phyloP scores from a whole-genome alignment of 2,888 invertebrate genomes.

The Axea sp. region DNA sequence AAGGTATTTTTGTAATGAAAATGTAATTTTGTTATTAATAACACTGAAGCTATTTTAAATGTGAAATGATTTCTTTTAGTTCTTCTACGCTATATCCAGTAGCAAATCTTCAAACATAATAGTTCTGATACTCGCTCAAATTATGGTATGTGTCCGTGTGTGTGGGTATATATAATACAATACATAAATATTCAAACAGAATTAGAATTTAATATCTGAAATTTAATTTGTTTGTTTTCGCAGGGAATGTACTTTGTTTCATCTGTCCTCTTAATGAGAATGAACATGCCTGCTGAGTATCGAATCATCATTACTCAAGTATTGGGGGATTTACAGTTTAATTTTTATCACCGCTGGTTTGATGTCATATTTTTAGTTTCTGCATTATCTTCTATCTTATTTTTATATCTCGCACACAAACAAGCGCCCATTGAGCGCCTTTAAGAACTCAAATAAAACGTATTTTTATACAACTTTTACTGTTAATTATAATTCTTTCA shows the following conservation, averaged over 20 bases:
- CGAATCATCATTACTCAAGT: conserved; percentile 95
- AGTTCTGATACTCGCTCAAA: conserved; percentile 96
- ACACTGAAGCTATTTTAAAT: too few species aligned
- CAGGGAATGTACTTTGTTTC: conserved; percentile 99
- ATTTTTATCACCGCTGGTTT: conserved; percentile 99
- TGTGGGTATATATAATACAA: too few species aligned
- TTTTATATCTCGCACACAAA: conserved; percentile 97
- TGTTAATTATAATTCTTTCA: too few species aligned
- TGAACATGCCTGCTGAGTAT: conserved; percentile 99
- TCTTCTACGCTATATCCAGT: conserved; percentile 99
- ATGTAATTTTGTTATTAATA: conserved; percentile 2
- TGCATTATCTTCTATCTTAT: conserved; percentile 96
- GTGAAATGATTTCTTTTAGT: conserved; percentile 83
- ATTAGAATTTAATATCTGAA: neutral
- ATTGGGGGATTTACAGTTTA: conserved; percentile 97
- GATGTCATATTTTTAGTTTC: conserved; percentile 99
- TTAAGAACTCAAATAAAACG: conserved; percentile 62
- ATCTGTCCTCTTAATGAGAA: conserved; percentile 96
- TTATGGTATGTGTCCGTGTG: conserved; percentile 96
- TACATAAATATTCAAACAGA: too few species aligned
- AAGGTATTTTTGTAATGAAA: conserved; percentile 84
- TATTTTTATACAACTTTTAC: conserved; percentile 36
- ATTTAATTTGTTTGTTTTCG: conserved; percentile 63
- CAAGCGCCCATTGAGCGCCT: conserved; percentile 82
- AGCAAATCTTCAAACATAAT: conserved; percentile 99